phyloP scores from a whole-genome alignment of 2,797 vertebrate species.

The Cottoperca gobio region DNA sequence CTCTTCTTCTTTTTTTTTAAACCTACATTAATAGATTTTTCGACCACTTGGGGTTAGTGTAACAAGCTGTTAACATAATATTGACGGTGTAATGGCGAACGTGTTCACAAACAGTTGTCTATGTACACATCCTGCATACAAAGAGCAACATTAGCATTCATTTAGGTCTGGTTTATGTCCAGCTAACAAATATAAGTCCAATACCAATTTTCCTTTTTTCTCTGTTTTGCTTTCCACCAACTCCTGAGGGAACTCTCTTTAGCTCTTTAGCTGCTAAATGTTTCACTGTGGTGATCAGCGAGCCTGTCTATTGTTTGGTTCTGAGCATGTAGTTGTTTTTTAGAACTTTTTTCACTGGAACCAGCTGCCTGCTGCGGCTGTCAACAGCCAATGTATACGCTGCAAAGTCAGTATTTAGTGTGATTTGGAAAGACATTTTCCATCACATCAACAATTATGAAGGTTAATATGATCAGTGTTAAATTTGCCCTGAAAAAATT shows the following conservation, averaged over 20 bases:
- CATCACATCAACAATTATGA: neutral
- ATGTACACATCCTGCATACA: neutral
- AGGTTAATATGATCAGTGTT: neutral
- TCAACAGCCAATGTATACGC: neutral
- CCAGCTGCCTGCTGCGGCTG: neutral
- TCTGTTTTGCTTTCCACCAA: neutral
- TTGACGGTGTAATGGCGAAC: neutral
- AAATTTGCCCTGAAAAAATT: neutral
- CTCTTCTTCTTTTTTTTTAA: neutral
- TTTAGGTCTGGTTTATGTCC: constrained; percentile 1
- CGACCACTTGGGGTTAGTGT: neutral
- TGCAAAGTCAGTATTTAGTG: neutral
- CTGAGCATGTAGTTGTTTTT: neutral
- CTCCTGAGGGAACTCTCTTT: too few relatives aligned
- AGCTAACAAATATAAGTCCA: neutral
- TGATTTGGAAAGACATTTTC: neutral
- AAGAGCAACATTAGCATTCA: neutral
- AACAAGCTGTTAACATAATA: neutral
- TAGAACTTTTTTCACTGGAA: neutral
- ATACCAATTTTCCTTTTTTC: neutral
- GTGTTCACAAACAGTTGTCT: neutral
- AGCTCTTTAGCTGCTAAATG: neutral
- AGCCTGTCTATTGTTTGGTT: neutral
- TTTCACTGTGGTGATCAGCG: neutral
- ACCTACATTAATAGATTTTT: neutral